These are phyloP conservation scores for Diuraphis noxia DNA, from an alignment of 1,140 invertebrate genomes.

Conservation along the genomic window DNA sequence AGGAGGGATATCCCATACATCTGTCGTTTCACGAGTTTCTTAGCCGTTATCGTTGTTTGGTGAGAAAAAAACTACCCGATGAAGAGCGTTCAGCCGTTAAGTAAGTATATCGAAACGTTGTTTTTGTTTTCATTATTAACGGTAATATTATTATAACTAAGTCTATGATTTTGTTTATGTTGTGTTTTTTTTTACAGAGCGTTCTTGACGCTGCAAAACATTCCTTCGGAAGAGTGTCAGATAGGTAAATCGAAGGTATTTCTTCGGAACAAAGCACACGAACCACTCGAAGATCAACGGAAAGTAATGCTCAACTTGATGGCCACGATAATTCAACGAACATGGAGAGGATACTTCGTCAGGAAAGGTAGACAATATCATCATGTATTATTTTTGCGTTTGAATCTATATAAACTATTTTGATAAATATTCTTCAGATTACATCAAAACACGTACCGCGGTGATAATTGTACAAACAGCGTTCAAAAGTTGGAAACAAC, in stretches of 20 bases:
- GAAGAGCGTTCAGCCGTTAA: constrained; percentile 64
- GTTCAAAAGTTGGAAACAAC: constrained; percentile 82
- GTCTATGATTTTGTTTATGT: too few species aligned
- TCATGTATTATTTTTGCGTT: neutral
- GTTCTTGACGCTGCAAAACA: constrained; percentile 66
- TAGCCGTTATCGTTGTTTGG: constrained; percentile 75
- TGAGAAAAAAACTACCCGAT: constrained; percentile 60
- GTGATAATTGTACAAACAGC: constrained; percentile 81
- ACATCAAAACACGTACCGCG: constrained; percentile 70
- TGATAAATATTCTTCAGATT: constrained; percentile 63
- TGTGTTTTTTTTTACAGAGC: constrained; percentile 57
- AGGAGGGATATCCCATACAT: constrained; percentile 92
- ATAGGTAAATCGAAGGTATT: constrained; percentile 90
- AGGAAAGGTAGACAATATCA: constrained; percentile 64
- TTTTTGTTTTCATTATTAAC: too few species aligned
- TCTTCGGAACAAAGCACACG: constrained; percentile 80
- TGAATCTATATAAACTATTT: neutral
- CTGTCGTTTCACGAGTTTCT: constrained; percentile 78
- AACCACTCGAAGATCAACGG: constrained; percentile 81
- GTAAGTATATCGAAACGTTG: constrained; percentile 58
- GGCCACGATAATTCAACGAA: constrained; percentile 80
- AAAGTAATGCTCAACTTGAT: constrained; percentile 71
- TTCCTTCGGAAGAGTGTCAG: constrained; percentile 83
- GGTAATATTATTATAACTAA: neutral
- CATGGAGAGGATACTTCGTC: constrained; percentile 68